These are phyloP conservation scores for Drosophila equinoxialis DNA, from an alignment of 1,140 invertebrate genomes.

Conservation along the genomic window DNA sequence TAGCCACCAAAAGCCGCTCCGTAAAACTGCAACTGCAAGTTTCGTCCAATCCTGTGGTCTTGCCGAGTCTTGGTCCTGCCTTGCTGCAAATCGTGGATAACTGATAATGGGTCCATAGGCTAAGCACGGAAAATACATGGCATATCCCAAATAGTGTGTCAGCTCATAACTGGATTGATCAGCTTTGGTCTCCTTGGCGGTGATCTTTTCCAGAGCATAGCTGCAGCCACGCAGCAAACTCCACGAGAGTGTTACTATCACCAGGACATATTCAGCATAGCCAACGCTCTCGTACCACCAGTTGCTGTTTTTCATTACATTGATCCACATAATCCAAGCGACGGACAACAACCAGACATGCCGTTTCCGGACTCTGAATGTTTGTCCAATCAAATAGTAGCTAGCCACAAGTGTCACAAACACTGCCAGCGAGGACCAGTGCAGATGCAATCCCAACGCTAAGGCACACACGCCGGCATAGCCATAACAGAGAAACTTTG, in stretches of 20 bases:
- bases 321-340: slow-evolving; percentile 63
- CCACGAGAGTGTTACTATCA: slow-evolving; percentile 73
- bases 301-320: slow-evolving; percentile 63
- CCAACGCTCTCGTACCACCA: slow-evolving; percentile 57
- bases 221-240: slow-evolving; percentile 71
- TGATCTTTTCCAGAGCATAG: slow-evolving; percentile 35
- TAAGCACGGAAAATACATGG: slow-evolving; percentile 91
- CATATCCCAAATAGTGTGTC: slow-evolving; percentile 87
- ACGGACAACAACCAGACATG: slow-evolving; percentile 58
- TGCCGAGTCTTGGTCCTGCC: slow-evolving; percentile 84
- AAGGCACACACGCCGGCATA: slow-evolving; percentile 45
- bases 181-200: not conserved
- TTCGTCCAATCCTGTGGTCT: slow-evolving; percentile 57
- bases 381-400: slow-evolving; percentile 50
- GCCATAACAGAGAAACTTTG: slow-evolving; percentile 23
- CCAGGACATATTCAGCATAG: slow-evolving; percentile 61
- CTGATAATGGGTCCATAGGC: slow-evolving; percentile 91
- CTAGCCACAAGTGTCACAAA: slow-evolving; percentile 43
- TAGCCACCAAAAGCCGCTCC: slow-evolving; percentile 88
- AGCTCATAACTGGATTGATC: slow-evolving; percentile 22
- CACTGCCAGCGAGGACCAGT: slow-evolving; percentile 51
- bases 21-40: slow-evolving; percentile 84
- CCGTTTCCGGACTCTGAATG: slow-evolving; percentile 26
- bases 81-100: slow-evolving; percentile 83
- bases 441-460: slow-evolving; percentile 42